phyloP scores from a whole-genome alignment of 2,888 invertebrate species.

The Pseudolycoriella hygida region DNA sequence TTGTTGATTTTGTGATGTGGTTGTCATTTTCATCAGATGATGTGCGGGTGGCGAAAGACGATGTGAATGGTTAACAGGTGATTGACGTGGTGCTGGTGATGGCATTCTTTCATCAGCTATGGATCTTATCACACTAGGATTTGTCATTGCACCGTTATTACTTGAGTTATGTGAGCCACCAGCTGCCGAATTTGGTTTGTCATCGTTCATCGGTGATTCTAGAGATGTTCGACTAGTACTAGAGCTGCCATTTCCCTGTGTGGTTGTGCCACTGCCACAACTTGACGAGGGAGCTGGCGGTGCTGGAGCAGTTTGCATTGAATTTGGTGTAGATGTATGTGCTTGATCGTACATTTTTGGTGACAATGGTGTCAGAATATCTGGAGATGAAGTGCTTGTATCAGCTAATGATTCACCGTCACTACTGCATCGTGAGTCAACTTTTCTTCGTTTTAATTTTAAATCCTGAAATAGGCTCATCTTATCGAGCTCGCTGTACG shows the following conservation, averaged over 20 bases:
- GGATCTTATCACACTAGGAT: conserved; percentile 27
- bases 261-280: not conserved
- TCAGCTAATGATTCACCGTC: conserved; percentile 93
- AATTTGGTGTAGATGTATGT: conserved; percentile 6
- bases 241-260: not conserved
- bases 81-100: conserved; percentile 21
- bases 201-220: not conserved
- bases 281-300: not conserved
- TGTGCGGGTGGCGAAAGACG: not conserved
- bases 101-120: conserved; percentile 27
- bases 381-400: conserved; percentile 83
- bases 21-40: not conserved
- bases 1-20: not conserved
- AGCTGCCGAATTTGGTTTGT: not conserved
- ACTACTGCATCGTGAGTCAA: conserved; percentile 91
- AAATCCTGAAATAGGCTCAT: conserved; percentile 98
- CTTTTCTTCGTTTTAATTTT: conserved; percentile 94
- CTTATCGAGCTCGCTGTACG: conserved; percentile 88
- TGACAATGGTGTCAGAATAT: conserved; percentile 66
- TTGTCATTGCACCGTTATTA: conserved; percentile 11
- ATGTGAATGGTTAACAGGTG: conserved; percentile 16
- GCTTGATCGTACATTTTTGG: conserved; percentile 49
- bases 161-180: not conserved
- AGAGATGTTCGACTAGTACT: not conserved
- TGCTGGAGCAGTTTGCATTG: conserved; percentile 18